Evolutionary conservation across 2,888 invertebrate species (phyloP).

Genomic region (Ochropleura leucogaster): DNA sequence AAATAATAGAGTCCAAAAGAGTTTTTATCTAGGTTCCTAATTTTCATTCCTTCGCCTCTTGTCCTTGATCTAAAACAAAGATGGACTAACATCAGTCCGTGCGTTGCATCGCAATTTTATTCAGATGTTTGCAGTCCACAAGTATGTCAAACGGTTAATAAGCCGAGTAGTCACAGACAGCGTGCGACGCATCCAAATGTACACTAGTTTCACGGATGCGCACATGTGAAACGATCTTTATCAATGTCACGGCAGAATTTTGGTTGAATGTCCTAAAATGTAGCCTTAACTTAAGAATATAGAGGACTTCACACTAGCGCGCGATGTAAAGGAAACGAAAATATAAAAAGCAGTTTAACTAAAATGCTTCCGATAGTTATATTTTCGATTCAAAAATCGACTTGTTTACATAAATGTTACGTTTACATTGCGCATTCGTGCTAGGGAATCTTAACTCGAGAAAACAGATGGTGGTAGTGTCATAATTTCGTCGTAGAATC

Average conservation of each 20-base stretch:
- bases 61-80: constrained; percentile 48
- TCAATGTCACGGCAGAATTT: constrained; percentile 85
- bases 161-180: constrained; percentile 66
- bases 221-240: constrained; percentile 82
- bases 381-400: too few relatives aligned
- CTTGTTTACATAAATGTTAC: too few relatives aligned
- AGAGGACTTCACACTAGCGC: too few relatives aligned
- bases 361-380: too few relatives aligned
- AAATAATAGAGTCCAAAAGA: background rate
- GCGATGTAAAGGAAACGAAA: too few relatives aligned
- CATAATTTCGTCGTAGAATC: background rate
- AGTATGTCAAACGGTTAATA: constrained; percentile 78
- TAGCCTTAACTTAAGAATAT: background rate
- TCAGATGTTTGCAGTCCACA: constrained; percentile 54
- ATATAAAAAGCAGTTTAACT: too few relatives aligned
- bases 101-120: constrained; percentile 53
- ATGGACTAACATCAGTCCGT: constrained; percentile 38
- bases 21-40: constrained; percentile 8
- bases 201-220: constrained; percentile 82
- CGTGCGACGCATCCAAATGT: constrained; percentile 66
- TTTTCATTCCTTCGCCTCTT: constrained; percentile 18
- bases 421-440: too few relatives aligned
- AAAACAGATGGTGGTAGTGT: background rate
- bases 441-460: background rate
- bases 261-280: constrained; percentile 72